These are phyloP conservation scores for Deilephila elpenor DNA, from an alignment of 2,888 invertebrate species.

Conservation along the genomic window DNA sequence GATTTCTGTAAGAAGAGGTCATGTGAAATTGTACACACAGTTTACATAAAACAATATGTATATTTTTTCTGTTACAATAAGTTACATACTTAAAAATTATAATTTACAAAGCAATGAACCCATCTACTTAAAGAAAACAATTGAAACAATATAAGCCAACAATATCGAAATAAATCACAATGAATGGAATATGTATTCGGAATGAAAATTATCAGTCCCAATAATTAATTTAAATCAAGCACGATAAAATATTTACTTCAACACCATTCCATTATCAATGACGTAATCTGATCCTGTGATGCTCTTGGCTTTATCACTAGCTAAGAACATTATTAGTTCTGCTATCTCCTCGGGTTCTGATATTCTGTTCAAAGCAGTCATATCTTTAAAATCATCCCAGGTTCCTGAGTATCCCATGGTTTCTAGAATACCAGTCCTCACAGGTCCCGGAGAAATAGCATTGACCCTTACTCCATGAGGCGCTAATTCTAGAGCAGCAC, in stretches of 20 bases:
- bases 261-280: slow-evolving; percentile 35
- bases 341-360: slow-evolving; percentile 42
- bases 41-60: too few relatives aligned
- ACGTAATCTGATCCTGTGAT: slow-evolving; percentile 46
- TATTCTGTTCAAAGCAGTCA: slow-evolving; percentile 18
- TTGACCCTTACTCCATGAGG: slow-evolving; percentile 76
- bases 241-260: neutral
- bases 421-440: slow-evolving; percentile 20
- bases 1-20: too few relatives aligned
- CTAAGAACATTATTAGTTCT: slow-evolving; percentile 44
- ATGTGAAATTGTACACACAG: too few relatives aligned
- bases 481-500: slow-evolving; percentile 16
- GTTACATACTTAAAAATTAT: too few relatives aligned
- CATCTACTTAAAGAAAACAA: too few relatives aligned
- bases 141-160: too few relatives aligned
- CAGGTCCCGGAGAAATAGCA: slow-evolving; percentile 30
- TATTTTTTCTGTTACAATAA: too few relatives aligned
- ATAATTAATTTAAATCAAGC: neutral
- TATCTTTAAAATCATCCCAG: slow-evolving; percentile 12
- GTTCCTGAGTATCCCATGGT: neutral
- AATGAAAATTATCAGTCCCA: too few relatives aligned
- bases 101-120: too few relatives aligned
- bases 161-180: too few relatives aligned
- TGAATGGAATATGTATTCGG: too few relatives aligned
- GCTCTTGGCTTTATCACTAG: slow-evolving; percentile 44